Base-by-base conservation (phyloP, 2,888 invertebrate species). In the Tipula vernalis region DNA sequence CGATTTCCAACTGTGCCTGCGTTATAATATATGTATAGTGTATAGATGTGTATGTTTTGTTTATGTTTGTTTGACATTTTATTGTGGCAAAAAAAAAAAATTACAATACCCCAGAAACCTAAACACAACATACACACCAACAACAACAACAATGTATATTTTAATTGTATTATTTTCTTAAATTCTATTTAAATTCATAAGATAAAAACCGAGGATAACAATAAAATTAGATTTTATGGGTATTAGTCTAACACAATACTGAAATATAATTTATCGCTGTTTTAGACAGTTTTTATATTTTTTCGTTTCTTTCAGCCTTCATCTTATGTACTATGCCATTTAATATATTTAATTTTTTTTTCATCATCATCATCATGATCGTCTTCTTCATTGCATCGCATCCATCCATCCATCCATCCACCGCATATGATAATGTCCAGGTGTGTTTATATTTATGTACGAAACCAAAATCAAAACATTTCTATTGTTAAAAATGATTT, bases 1-100 rank as follows among this genome's bases (percentile, higher is more conserved):
- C 85, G 42, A 18, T 44, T 44, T 85, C 85, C 85, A 42, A 85
- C 85, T 85, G 85, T 85, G 84, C 6, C 36, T 84, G 10, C 51
- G n/a, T n/a, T 47, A 47, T 47, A 18, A 3, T 13, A 39, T 39
- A 39, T 39, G 6, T 39, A 39, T 6, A 39, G 5, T 3, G 5
- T 39, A 39, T 39, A 39, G 5, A 39, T 39, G 39, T 28, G 12
- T 28, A 71, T 71, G 28, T 71, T 18, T 71, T 71, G 71, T 71
- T 71, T 71, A 71, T 28, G 71, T 84, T 84, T 84, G 84, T 84
- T 84, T 84, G 84, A 84, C 84, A 84, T 84, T 84, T 71, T 84
- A 84, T 84, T 84, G 84, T 84, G 84, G 84, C 84, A 84, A 84
- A 84, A 83, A 83, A 6, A 15, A 5, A 71, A 71, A 71, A 71